Base-by-base conservation (phyloP, 2,797 vertebrate genomes). In the Mus minutoides region DNA sequence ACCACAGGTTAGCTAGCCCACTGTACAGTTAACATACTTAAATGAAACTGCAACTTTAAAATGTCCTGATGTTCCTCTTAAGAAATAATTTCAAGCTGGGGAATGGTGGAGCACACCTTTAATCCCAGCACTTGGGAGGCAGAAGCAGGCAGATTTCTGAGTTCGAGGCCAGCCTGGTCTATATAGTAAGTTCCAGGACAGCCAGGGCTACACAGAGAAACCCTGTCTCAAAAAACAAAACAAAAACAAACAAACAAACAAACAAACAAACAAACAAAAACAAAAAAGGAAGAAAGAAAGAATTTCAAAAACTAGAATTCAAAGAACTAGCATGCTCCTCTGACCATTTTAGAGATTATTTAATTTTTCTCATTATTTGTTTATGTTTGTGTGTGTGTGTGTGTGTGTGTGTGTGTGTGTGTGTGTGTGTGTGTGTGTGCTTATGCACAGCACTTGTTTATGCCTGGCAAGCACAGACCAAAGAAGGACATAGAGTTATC, bases 21-120 rank as follows among this genome's bases (percentile, higher is more conserved):
- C 37, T 93, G 21, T 69, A 40, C 89, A 78, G 78, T 69, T 26
- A 92, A 76, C 60, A 60, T 29, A 92, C 64, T 86, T 88, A 84
- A 89, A 49, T 2, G 9, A 31, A 92, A 77, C 31, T 71, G 52
- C 29, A 34, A 31, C 49, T 54, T 79, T 17, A 79, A 49, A 94
- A 58, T 40, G 78, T 40, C n/a, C 12, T 56, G 40, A 78, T n/a
- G 31, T 79, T 92, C 17, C 34, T 60, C 31, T 54, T 77, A 94
- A 64, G 34, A 84, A 90, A 19, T 37, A 49, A 54, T 73, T 84
- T 85, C 31, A 40, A 86, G 10, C 10, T 12, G 49, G 49, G 49
- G 49, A 49, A 10, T 49, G 49, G 49, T 49, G 49, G 43, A 3
- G 9, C 49, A 2, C 49, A 10, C 10, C 49, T 49, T 49, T 49